phyloP scores from a whole-genome alignment of 53 echinoderm and acorn worm species.

The Echinometra lucunter region DNA sequence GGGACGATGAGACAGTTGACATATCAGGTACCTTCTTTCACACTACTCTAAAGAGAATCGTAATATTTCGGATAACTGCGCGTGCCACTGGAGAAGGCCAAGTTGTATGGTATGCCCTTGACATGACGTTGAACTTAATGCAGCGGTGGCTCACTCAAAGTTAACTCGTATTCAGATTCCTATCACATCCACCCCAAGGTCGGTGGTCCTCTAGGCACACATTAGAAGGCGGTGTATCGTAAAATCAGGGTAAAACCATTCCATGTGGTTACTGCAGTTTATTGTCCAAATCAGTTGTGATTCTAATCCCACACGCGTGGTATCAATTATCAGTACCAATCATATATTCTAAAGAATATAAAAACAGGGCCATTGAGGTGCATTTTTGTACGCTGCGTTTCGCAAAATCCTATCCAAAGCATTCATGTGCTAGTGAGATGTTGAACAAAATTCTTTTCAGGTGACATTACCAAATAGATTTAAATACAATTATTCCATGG shows the following conservation, averaged over 20 bases:
- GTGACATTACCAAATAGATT: too few relatives aligned
- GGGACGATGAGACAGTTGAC: too few relatives aligned
- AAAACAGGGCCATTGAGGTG: neutral
- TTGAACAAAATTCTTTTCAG: neutral
- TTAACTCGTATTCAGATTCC: conserved; percentile 33
- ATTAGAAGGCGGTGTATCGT: neutral
- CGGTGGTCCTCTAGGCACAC: conserved; percentile 27
- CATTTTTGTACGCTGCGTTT: neutral
- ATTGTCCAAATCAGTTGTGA: too few relatives aligned
- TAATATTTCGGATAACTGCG: neutral
- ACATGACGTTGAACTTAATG: conserved; percentile 38
- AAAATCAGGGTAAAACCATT: too few relatives aligned
- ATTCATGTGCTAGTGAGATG: neutral
- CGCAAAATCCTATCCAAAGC: neutral
- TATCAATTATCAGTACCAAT: too few relatives aligned
- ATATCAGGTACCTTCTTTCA: neutral
- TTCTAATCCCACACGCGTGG: too few relatives aligned
- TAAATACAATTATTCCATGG: too few relatives aligned
- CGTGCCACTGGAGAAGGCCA: conserved; percentile 36
- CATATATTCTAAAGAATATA: too few relatives aligned
- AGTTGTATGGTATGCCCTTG: conserved; percentile 17
- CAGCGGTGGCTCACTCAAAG: conserved; percentile 35
- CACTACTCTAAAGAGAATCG: neutral
- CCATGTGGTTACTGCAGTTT: too few relatives aligned
- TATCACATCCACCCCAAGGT: conserved; percentile 5